These are phyloP conservation scores for Siphlonurus alternatus DNA, from an alignment of 2,888 invertebrate genomes.

Conservation along the genomic window DNA sequence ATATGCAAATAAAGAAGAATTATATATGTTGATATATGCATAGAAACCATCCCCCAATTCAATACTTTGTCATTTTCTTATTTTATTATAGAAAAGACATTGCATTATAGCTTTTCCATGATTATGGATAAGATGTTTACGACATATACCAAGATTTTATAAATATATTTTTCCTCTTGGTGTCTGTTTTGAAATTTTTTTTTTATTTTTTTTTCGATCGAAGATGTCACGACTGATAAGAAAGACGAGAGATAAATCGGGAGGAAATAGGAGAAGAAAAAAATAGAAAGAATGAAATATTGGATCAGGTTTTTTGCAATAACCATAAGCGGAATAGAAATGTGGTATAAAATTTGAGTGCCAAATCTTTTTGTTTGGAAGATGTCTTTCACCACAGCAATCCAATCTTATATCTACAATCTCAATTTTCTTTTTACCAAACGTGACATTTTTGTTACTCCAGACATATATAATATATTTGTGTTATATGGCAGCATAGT, in stretches of 20 bases:
- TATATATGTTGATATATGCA: not conserved
- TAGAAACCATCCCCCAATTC: not conserved
- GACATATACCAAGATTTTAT: too few relatives aligned
- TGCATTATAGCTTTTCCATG: not conserved
- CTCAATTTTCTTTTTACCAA: not conserved
- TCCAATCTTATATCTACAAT: not conserved
- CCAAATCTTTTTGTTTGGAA: not conserved
- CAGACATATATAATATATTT: not conserved
- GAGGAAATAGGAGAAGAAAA: not conserved
- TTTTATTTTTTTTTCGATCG: not conserved
- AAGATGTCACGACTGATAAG: not conserved
- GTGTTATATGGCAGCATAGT: not conserved
- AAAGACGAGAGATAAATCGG: not conserved
- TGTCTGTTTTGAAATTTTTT: not conserved
- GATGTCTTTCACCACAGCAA: not conserved
- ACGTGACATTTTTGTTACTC: not conserved
- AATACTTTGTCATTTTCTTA: not conserved
- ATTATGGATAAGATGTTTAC: not conserved
- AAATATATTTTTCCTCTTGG: too few relatives aligned
- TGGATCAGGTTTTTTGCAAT: not conserved
- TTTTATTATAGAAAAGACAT: not conserved
- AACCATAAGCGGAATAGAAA: not conserved
- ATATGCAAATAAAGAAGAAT: not conserved
- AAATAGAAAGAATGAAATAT: not conserved
- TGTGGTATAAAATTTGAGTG: not conserved